Percentiles rank a stretch among this genome's conserved stretches.
Conservation (phyloP, 2,888 invertebrate genomes). For the Seira musarum region DNA sequence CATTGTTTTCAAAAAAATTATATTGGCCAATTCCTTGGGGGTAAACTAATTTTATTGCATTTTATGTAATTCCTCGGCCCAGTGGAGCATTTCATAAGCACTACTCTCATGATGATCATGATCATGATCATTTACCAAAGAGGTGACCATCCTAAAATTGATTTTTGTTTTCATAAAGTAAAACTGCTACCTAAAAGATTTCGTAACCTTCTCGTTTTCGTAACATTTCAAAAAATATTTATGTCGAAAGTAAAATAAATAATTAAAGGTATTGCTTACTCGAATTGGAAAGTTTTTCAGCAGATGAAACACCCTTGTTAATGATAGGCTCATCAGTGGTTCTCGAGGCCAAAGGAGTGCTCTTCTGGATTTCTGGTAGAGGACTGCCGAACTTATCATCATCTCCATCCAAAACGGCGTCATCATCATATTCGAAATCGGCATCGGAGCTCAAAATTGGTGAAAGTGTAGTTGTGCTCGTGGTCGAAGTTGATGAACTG, state of each 20-base stretch:
- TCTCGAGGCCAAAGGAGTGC: slow-evolving; percentile 30
- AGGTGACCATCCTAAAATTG: too few relatives aligned
- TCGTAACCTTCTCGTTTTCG: too few relatives aligned
- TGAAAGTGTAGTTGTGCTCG: slow-evolving; percentile 43
- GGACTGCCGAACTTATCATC: slow-evolving; percentile 41
- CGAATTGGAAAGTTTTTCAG: slow-evolving; percentile 55
- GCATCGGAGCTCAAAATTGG: slow-evolving; percentile 40
- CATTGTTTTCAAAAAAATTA: neutral
- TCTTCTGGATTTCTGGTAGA: slow-evolving; percentile 47
- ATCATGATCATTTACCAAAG: too few relatives aligned
- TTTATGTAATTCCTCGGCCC: slow-evolving; percentile 36
- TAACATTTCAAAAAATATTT: too few relatives aligned
- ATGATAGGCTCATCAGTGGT: slow-evolving; percentile 37
- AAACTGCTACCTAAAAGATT: too few relatives aligned
- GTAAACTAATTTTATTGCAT: slow-evolving; percentile 2
- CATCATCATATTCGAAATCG: slow-evolving; percentile 57
- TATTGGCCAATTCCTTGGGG: neutral
- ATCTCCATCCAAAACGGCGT: slow-evolving; percentile 27
- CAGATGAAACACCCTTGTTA: slow-evolving; percentile 42
- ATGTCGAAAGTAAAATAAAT: neutral
- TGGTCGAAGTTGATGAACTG: slow-evolving; percentile 27
- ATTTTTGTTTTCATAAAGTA: too few relatives aligned
- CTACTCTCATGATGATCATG: too few relatives aligned
- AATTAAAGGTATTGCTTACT: slow-evolving; percentile 39
- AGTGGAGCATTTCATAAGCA: slow-evolving; percentile 54